Base-by-base conservation (phyloP, 2,888 invertebrate species). In the Copidosoma aretas region DNA sequence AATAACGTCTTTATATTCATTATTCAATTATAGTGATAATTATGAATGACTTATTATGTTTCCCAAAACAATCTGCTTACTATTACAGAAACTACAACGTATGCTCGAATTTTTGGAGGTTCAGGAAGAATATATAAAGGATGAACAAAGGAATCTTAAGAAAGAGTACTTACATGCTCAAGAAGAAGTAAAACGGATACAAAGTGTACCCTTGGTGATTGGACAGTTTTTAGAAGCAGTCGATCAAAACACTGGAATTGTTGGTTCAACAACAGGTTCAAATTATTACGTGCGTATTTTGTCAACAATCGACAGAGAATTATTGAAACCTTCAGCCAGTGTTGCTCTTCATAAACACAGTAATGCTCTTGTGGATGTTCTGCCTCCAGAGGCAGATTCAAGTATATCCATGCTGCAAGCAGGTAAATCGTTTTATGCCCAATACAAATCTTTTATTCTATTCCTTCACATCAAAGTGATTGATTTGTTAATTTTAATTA, bases 171-270 rank as follows among this genome's bases (percentile, higher is more conserved):
- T 99, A 1, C 99, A 99, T 85, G 99, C 99, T 0, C 98, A 99
- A 81, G 94, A 95, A 81, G 94, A 96, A 86, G 98, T 99, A 0
- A 99, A 99, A 84, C 90, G 98, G 54, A 99, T 99, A 80, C 98
- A 99, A 82, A 98, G 98, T 72, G 99, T 99, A 24, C 99, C 99
- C 1, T 87, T 99, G 64, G 98, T 99, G 0, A 99, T 99, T 82
- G 99, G 99, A 1, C 99, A 99, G 84, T 99, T 99, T 84, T 87
- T 99, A 75, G 99, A 99, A 86, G 98, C 99, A 71, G 98, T 99
- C 49, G 99, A 99, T 85, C 98, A 97, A 83, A 98, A 99, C 81
- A 98, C 98, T 74, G 99, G 98, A 71, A 99, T 99, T 84, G 98
- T 99, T 71, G 98, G 98, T 59, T 98, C 98, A 59, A 99, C 98